phyloP scores from a whole-genome alignment of 2,113 vertebrate genomes.

The Oreochromis aureus region DNA sequence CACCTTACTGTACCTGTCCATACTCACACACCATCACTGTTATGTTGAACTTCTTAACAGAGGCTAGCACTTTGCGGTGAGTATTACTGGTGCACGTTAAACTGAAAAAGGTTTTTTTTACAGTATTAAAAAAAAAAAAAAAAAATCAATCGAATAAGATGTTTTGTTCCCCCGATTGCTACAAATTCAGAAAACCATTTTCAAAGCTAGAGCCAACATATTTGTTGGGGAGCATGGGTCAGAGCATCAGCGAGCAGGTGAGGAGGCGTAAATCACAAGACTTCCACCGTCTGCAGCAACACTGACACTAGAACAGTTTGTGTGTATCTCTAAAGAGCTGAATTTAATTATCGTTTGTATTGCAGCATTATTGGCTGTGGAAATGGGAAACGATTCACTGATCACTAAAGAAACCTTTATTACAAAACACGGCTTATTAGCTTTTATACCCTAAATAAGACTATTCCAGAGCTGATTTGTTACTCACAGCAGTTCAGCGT shows the following conservation, averaged over 20 bases:
- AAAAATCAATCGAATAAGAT: neutral
- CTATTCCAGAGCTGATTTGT: neutral
- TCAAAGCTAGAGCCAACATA: neutral
- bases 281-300: neutral
- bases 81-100: neutral
- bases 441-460: neutral
- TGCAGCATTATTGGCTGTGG: accelerated
- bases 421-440: neutral
- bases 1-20: neutral
- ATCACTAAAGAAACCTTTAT: neutral
- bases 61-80: neutral
- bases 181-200: neutral
- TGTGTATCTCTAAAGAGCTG: neutral
- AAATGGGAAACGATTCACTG: neutral
- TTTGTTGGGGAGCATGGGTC: neutral
- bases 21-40: neutral
- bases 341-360: accelerated
- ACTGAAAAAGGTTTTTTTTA: neutral
- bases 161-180: accelerated
- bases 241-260: neutral
- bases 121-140: too few relatives aligned
- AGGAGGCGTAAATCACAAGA: neutral
- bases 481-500: neutral
- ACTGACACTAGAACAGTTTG: neutral
- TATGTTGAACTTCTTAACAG: neutral